These are phyloP conservation scores for Acridotheres tristis DNA, from an alignment of 2,797 vertebrate species.

Conservation along the genomic window DNA sequence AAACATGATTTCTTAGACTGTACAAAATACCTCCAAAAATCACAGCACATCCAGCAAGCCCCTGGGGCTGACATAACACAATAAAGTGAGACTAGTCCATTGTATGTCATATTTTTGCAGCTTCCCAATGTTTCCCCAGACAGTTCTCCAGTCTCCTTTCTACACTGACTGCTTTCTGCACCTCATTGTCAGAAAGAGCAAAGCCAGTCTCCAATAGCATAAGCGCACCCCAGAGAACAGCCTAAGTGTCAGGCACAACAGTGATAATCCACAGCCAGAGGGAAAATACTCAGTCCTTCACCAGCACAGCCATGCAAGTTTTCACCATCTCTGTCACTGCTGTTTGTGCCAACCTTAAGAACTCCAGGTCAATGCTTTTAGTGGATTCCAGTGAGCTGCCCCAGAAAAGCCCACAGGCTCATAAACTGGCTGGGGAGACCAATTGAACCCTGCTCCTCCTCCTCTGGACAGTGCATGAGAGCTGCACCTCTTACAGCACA, in stretches of 20 bases:
- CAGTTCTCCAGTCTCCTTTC: not conserved
- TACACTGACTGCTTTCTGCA: not conserved
- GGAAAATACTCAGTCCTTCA: not conserved
- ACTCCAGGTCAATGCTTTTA: not conserved
- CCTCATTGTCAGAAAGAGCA: not conserved
- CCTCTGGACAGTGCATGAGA: not conserved
- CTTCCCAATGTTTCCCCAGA: not conserved
- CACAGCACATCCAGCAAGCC: not conserved
- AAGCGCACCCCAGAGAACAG: not conserved
- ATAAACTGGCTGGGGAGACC: not conserved
- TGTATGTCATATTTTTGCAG: not conserved
- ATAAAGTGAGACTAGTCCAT: not conserved
- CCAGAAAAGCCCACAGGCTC: not conserved
- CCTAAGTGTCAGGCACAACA: not conserved
- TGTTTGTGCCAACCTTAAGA: not conserved
- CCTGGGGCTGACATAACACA: not conserved
- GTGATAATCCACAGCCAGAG: conserved; percentile 27
- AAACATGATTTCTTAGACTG: not conserved
- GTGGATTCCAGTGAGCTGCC: not conserved
- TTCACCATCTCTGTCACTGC: not conserved
- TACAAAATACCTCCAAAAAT: not conserved
- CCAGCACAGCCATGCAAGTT: not conserved
- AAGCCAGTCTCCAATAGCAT: not conserved
- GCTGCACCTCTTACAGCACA: not conserved
- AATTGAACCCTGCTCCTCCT: not conserved